Evolutionary conservation across 1,140 invertebrate genomes (phyloP), one percentile per base, ranked within the genome.

Genomic region (Latrodectus geometricus): DNA sequence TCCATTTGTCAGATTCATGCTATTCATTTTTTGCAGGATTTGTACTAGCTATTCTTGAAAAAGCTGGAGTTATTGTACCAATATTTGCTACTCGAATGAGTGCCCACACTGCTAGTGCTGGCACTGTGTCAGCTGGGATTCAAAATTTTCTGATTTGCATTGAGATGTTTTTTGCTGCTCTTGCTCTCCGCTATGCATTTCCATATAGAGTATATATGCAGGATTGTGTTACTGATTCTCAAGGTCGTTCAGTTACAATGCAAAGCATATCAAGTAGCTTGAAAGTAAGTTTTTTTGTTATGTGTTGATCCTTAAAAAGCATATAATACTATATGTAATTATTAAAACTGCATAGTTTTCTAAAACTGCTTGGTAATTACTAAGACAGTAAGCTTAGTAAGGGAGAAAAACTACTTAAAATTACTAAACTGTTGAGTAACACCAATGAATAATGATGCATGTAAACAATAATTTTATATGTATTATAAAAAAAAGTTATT

Each of bases 81-180:
- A 87, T 88, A 65, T 89, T 80, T 75, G 86, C 79, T 4, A 80
- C 21, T 93, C 82, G 93, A 94, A 12, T 74, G 21, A 85, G 95
- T 86, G 92, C 21, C 94, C 93, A 94, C 20, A 89, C 90, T 49
- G 95, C 95, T 0, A 95, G 95, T 68, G 94, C 96, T 72, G 98
- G 98, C 92, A 99, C 99, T 0, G 98, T 99, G 7, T 99, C 99
- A 8, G 98, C 99, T 82, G 98, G 98, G 74, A 99, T 99, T 92
- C 98, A 99, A 92, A 99, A 99, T 92, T 99, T 99, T 92, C 94
- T 99, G 88, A 99, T 99, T 91, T 99, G 99, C 91, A 96, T 99
- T 89, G 99, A 99, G 93, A 99, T 99, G 99, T 94, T 99, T 89
- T 97, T 97, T 90, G 98, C 98, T 23, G 96, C 98, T 14, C 94